phyloP scores from a whole-genome alignment of 1,140 invertebrate species.

The Microplitis mediator region DNA sequence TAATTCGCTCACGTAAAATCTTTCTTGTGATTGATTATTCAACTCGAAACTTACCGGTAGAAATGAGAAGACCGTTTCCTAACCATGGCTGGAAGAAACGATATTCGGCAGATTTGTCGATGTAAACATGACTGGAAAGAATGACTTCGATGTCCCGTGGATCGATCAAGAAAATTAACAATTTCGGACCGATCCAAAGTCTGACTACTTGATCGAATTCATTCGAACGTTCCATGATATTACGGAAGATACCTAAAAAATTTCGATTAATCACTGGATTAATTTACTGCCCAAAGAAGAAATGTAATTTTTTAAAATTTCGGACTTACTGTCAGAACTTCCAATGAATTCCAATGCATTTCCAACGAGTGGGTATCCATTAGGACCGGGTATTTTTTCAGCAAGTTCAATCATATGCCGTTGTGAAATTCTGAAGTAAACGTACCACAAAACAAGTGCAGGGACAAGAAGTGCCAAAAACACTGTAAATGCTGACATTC shows the following conservation, averaged over 20 bases:
- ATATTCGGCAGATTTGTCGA: constrained; percentile 76
- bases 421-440: constrained; percentile 75
- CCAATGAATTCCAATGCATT: constrained; percentile 75
- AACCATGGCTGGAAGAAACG: constrained; percentile 77
- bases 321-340: constrained; percentile 65
- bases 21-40: too few relatives aligned
- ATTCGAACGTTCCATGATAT: constrained; percentile 64
- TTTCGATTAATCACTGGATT: not conserved
- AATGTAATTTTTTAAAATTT: not conserved
- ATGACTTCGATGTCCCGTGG: constrained; percentile 77
- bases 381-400: constrained; percentile 72
- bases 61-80: constrained; percentile 76
- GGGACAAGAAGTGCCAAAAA: constrained; percentile 75
- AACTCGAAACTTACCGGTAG: constrained; percentile 65
- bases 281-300: not conserved
- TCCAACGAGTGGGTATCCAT: constrained; percentile 72
- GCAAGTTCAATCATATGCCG: constrained; percentile 73
- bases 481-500: constrained; percentile 64
- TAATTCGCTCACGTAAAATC: too few relatives aligned
- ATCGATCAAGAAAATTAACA: constrained; percentile 74
- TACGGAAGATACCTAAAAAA: constrained; percentile 70
- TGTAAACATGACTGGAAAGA: constrained; percentile 75
- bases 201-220: constrained; percentile 68
- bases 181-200: constrained; percentile 76
- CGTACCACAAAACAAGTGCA: constrained; percentile 70